Evolutionary conservation across 2,888 invertebrate species (phyloP).

Genomic region (Hyposoter dolosus): DNA sequence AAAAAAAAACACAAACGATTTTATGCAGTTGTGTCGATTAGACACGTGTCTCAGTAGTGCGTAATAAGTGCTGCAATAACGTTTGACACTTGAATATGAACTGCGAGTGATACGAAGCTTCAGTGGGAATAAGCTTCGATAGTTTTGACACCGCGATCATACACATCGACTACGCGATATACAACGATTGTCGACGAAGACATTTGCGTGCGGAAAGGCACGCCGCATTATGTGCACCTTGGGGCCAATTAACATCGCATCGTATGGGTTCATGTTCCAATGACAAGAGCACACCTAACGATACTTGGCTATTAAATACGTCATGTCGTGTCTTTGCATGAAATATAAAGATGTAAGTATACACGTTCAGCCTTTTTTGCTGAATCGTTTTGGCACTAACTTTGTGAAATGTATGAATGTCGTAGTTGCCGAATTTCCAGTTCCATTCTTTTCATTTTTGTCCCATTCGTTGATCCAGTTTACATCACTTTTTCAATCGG

Average conservation of each 20-base stretch:
- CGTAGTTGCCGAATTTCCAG: neutral
- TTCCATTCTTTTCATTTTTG: neutral
- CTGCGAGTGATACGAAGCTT: conserved; percentile 27
- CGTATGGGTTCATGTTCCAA: conserved; percentile 42
- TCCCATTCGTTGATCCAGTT: neutral
- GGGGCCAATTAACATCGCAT: conserved; percentile 58
- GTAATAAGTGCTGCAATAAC: neutral
- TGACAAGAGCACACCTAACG: conserved; percentile 40
- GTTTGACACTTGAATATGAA: conserved; percentile 6
- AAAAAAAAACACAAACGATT: no score
- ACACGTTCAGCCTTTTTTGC: neutral
- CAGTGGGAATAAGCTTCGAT: conserved; percentile 32
- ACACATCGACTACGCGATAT: no score
- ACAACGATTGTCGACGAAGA: neutral
- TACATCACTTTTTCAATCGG: neutral
- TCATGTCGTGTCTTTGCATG: conserved; percentile 22
- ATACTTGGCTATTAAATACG: conserved; percentile 2
- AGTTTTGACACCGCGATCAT: neutral
- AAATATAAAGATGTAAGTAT: conserved; percentile 9
- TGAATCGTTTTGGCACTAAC: neutral
- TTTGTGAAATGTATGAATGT: neutral
- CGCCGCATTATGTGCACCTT: conserved; percentile 39
- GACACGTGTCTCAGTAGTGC: neutral
- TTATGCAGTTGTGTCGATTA: neutral
- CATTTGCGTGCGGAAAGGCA: conserved; percentile 15